Evolutionary conservation across 2,888 invertebrate genomes (phyloP).

Genomic region (Orthonevra nobilis): DNA sequence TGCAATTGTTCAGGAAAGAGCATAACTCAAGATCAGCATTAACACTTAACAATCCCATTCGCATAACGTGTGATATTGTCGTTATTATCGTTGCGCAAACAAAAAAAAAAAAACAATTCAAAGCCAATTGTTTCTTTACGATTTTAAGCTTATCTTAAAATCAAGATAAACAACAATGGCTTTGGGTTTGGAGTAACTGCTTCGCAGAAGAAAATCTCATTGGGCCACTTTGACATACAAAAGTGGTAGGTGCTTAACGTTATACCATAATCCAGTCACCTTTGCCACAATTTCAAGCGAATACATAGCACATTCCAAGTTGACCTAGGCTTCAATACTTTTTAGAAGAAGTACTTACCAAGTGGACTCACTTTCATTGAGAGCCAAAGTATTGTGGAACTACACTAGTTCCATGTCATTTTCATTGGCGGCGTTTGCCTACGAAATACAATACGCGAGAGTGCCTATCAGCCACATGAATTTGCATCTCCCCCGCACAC

Average conservation of each 20-base stretch:
- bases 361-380: conserved; percentile 44
- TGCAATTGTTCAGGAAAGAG: conserved; percentile 11
- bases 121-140: conserved; percentile 28
- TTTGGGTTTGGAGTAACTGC: conserved; percentile 33
- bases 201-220: conserved; percentile 41
- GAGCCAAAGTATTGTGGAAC: conserved; percentile 1
- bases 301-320: not conserved
- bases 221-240: conserved; percentile 46
- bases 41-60: conserved; percentile 24
- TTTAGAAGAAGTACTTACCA: not conserved
- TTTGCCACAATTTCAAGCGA: not conserved
- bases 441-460: conserved; percentile 33
- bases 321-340: conserved; percentile 52
- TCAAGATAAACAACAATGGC: conserved; percentile 51
- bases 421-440: conserved; percentile 7
- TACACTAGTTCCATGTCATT: not conserved
- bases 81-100: conserved; percentile 33
- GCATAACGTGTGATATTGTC: not conserved
- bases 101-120: conserved; percentile 22
- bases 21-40: conserved; percentile 25
- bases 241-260: conserved; percentile 48
- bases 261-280: conserved; percentile 19
- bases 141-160: conserved; percentile 30
- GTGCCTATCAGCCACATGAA: conserved; percentile 16
- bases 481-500: conserved; percentile 23